Conservation (phyloP, 2,888 invertebrate genomes). For the Eupithecia subfuscata region DNA sequence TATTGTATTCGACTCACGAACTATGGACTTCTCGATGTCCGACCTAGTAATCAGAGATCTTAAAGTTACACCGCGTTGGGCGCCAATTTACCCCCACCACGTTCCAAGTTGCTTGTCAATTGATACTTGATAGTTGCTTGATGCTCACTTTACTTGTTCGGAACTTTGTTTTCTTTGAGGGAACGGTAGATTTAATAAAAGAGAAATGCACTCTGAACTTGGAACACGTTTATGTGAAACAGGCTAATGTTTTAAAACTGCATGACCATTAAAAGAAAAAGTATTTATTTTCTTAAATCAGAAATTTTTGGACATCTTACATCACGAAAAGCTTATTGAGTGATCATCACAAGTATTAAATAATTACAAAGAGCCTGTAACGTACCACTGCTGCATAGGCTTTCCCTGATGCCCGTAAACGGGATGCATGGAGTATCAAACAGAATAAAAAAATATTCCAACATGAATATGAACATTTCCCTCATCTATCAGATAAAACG, state of each 20-base stretch:
- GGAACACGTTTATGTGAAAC: not conserved
- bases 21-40: conserved; percentile 6
- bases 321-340: not conserved
- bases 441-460: not conserved
- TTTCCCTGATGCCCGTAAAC: not conserved
- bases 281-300: not conserved
- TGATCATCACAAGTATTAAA: not conserved
- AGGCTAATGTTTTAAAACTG: not conserved
- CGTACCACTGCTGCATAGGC: not conserved
- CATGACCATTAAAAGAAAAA: not conserved
- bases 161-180: conserved; percentile 12
- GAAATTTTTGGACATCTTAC: not conserved
- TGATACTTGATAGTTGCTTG: conserved; percentile 14
- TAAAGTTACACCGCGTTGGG: conserved; percentile 18
- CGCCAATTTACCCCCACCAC: conserved; percentile 21
- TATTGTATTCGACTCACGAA: conserved; percentile 8
- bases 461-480: not conserved
- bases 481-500: conserved; percentile 2
- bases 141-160: not conserved
- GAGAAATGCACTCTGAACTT: not conserved
- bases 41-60: conserved; percentile 10
- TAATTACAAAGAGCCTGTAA: not conserved
- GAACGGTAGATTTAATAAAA: not conserved
- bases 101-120: conserved; percentile 17
- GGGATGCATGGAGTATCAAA: not conserved